Evolutionary conservation across 2,797 vertebrate genomes (phyloP).

Genomic region (Dipus sagitta): DNA sequence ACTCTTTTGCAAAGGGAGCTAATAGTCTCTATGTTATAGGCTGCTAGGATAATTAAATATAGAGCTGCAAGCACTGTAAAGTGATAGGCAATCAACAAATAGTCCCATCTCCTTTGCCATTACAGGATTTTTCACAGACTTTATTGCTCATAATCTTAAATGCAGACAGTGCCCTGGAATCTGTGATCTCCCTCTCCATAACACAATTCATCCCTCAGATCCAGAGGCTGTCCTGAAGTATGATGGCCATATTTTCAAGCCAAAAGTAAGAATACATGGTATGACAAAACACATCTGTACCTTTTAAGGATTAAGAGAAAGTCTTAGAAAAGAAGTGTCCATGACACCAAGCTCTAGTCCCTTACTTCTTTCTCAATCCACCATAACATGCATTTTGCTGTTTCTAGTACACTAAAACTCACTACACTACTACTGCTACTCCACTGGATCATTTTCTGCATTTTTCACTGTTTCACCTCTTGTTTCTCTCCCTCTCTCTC

Average conservation of each 20-base stretch:
- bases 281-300: not conserved
- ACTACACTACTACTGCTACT: not conserved
- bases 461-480: not conserved
- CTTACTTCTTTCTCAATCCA: not conserved
- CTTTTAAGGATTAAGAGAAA: not conserved
- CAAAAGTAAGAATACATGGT: not conserved
- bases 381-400: not conserved
- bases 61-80: not conserved
- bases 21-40: not conserved
- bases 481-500: not conserved
- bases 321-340: not conserved
- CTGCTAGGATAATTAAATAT: slow-evolving; percentile 10
- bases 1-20: slow-evolving; percentile 19
- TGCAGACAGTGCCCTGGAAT: slow-evolving; percentile 16
- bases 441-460: not conserved
- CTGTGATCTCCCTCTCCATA: not conserved
- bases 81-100: not conserved
- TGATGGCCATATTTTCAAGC: slow-evolving; percentile 36
- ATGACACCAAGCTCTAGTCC: not conserved
- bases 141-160: slow-evolving; percentile 23
- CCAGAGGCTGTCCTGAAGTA: slow-evolving; percentile 3
- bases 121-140: not conserved
- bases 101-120: not conserved
- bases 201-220: slow-evolving; percentile 39
- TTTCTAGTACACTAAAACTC: not conserved